Percentiles rank a stretch among this genome's conserved stretches.
Evolutionary conservation across 2,888 invertebrate species (phyloP).

Genomic region (Margaritifera margaritifera): DNA sequence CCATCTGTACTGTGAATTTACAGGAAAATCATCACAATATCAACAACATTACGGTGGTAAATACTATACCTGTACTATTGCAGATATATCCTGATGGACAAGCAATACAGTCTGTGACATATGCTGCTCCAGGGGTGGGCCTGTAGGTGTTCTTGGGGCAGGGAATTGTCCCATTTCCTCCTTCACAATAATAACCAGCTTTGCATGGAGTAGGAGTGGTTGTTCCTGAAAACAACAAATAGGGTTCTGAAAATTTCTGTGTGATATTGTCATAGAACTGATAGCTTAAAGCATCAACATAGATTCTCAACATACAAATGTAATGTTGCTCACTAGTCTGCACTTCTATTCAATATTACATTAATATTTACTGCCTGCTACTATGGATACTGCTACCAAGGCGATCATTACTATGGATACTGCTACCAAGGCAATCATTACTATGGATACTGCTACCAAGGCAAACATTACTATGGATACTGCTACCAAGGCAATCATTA

Average conservation of each 20-base stretch:
- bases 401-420: not conserved
- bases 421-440: slow-evolving; percentile 57
- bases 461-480: not conserved
- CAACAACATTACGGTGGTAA: too few species aligned
- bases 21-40: too few species aligned
- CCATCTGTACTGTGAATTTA: too few species aligned
- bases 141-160: slow-evolving; percentile 66
- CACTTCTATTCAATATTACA: too few species aligned
- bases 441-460: too few species aligned
- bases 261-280: not conserved
- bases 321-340: too few species aligned
- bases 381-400: not conserved
- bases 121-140: slow-evolving; percentile 55
- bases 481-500: too few species aligned
- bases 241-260: not conserved
- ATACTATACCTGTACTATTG: slow-evolving; percentile 58
- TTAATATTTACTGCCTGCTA: not conserved
- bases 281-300: too few species aligned
- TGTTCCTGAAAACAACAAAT: slow-evolving; percentile 39
- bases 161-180: slow-evolving; percentile 51
- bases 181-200: slow-evolving; percentile 64
- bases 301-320: too few species aligned
- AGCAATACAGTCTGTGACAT: slow-evolving; percentile 59
- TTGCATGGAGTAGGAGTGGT: slow-evolving; percentile 61
- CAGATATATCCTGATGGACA: slow-evolving; percentile 68